Evolutionary conservation across 2,113 vertebrate genomes (phyloP), one percentile per base, ranked within the genome.

Genomic region (Pitta sordida): DNA sequence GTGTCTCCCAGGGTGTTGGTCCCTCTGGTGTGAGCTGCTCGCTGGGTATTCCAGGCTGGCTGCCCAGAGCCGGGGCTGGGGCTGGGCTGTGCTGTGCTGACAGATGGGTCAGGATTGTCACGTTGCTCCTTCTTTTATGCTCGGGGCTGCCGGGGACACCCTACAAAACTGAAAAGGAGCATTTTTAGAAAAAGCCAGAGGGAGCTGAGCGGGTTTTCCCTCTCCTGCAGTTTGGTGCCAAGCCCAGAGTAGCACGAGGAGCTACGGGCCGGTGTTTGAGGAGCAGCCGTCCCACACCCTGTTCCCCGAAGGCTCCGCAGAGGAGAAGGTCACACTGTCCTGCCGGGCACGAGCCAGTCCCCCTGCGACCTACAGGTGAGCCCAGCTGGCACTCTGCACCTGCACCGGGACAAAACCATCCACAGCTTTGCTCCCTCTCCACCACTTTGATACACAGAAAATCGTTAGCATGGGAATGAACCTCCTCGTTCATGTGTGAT

Each of bases 181-280:
- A 2, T 14, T 51, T 64, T 74, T n/a, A 77, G 80, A 19, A 3
- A 13, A 34, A 53, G 32, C 59, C 46, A 2, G 10, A 11, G 0
- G 1, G 55, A 39, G 63, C 77, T 30, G 44, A 93, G 91, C 27
- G 29, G 53, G 24, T 76, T 80, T 75, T 37, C 67, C 39, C n/a
- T 91, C n/a, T 49, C 32, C 64, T 59, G 32, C 96, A 98, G 98
- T 90, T 32, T 93, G 94, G 94, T 96, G 82, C 70, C 94, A 91
- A 29, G 80, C 97, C 95, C 93, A 90, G 81, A 55, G 93, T 1
- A 65, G 95, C 68, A 64, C 95, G 0, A 97, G 98, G 87, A 98
- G 97, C 96, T 99, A 98, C 7, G 99, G 99, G 44, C 99, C 99
- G 2, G 97, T 99, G 88, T 99, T 99, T 90, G 99, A 99, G 83